Conservation (phyloP, 2,113 vertebrate genomes). For the Serinus canaria region DNA sequence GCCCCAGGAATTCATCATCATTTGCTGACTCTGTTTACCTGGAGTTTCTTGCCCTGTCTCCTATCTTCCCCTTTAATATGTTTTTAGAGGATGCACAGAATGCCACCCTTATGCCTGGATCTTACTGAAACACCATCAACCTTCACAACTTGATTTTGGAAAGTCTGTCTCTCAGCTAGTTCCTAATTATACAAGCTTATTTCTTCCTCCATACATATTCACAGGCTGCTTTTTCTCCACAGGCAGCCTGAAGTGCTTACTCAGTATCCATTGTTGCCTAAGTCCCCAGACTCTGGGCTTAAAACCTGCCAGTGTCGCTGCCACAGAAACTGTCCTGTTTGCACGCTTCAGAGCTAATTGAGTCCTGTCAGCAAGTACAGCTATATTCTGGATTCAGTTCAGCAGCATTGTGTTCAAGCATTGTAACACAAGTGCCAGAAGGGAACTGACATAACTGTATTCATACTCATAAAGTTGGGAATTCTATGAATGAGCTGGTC, state of each 20-base stretch:
- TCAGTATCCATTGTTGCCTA: not conserved
- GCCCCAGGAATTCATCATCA: not conserved
- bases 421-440: not conserved
- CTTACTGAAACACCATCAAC: not conserved
- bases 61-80: not conserved
- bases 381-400: not conserved
- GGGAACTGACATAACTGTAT: not conserved
- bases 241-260: not conserved
- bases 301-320: not conserved
- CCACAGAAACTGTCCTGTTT: not conserved
- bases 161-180: not conserved
- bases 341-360: not conserved
- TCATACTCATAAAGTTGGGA: not conserved
- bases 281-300: not conserved
- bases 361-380: not conserved
- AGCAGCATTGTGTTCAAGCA: not conserved
- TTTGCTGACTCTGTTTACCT: not conserved
- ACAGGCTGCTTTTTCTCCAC: not conserved
- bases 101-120: not conserved
- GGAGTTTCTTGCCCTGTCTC: not conserved
- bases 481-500: not conserved
- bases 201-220: not conserved
- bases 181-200: not conserved
- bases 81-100: not conserved
- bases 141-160: not conserved